A percentile compares a stretch with the other conserved stretches of the same genome.
These are phyloP conservation scores for Lycia hirtaria DNA, from an alignment of 2,888 invertebrate species.

Conservation along the genomic window DNA sequence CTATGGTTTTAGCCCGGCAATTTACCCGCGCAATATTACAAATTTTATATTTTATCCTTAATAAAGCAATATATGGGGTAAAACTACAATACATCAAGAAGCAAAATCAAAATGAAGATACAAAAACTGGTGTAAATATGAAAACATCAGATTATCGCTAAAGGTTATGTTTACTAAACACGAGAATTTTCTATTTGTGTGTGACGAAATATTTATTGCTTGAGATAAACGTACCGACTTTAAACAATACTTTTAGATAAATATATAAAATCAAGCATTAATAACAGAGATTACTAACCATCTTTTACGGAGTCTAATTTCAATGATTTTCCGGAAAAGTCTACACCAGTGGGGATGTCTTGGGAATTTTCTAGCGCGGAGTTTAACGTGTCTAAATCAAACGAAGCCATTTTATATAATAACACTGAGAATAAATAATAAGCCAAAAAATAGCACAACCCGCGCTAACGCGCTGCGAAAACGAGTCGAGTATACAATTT, in stretches of 20 bases:
- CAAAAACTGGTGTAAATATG: no score
- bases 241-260: not conserved
- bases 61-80: no score
- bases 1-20: no score
- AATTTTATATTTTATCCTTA: no score
- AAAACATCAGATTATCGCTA: no score
- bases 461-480: conserved; percentile 52
- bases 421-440: conserved; percentile 40
- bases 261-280: not conserved
- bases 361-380: conserved; percentile 75
- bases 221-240: not conserved
- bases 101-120: no score
- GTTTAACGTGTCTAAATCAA: conserved; percentile 85
- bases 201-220: not conserved
- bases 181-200: not conserved
- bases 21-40: no score
- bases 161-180: conserved; percentile 28
- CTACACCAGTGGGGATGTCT: conserved; percentile 87
- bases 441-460: conserved; percentile 47
- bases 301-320: conserved; percentile 92
- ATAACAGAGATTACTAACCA: conserved; percentile 84
- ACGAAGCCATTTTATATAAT: conserved; percentile 69
- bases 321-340: conserved; percentile 92
- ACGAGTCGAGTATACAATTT: conserved; percentile 67
- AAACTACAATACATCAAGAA: no score